Evolutionary conservation across 2,888 invertebrate genomes (phyloP).

Genomic region (Ichneumoninae sp.): DNA sequence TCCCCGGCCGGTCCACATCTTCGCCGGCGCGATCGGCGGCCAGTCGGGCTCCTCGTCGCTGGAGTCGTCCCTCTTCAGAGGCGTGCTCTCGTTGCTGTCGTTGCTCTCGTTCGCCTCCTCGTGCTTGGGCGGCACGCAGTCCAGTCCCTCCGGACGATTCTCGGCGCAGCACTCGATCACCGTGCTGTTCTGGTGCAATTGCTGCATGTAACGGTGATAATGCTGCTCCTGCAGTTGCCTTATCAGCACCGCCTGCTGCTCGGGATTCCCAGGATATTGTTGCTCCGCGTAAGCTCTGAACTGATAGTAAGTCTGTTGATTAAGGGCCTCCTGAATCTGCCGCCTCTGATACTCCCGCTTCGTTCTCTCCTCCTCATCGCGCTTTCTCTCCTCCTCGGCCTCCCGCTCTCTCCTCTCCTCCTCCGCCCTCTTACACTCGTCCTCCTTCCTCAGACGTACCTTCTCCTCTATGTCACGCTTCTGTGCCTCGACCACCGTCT

Average conservation of each 20-base stretch:
- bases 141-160: constrained; percentile 70
- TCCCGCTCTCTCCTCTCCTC: constrained; percentile 87
- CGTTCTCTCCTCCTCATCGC: constrained; percentile 88
- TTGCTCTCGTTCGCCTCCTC: constrained; percentile 81
- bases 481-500: constrained; percentile 96
- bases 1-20: constrained; percentile 98
- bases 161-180: constrained; percentile 72
- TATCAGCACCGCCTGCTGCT: constrained; percentile 97
- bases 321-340: constrained; percentile 97
- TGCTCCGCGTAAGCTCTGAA: constrained; percentile 97
- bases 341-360: constrained; percentile 88
- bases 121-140: constrained; percentile 69
- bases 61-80: constrained; percentile 74
- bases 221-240: constrained; percentile 99
- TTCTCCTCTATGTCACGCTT: constrained; percentile 94
- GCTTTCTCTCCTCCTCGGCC: constrained; percentile 82
- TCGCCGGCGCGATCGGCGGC: constrained; percentile 89
- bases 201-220: constrained; percentile 99
- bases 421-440: constrained; percentile 86
- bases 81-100: constrained; percentile 72
- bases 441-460: constrained; percentile 87
- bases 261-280: constrained; percentile 93
- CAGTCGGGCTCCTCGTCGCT: constrained; percentile 80
- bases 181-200: constrained; percentile 88
- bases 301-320: constrained; percentile 96